Percentiles rank a stretch among this genome's conserved stretches.
These are phyloP conservation scores for Dendropsophus ebraccatus DNA, from an alignment of 2,113 vertebrate genomes.

Conservation along the genomic window DNA sequence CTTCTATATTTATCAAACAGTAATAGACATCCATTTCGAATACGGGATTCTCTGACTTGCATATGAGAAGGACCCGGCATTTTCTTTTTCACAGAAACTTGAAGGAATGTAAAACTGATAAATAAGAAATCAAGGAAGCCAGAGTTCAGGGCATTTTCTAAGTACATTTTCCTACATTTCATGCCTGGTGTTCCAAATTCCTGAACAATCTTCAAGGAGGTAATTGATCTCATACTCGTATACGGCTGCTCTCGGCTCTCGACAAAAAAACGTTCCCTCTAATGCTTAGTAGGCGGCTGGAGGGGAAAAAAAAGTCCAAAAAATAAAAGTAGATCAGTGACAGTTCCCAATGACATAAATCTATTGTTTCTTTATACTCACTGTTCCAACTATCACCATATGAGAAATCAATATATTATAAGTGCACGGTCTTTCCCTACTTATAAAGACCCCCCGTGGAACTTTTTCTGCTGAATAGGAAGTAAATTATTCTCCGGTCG, in stretches of 20 bases:
- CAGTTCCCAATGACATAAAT: neutral
- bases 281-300: neutral
- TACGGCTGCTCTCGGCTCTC: neutral
- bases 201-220: neutral
- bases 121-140: neutral
- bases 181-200: neutral
- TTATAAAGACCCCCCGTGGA: constrained; percentile 12
- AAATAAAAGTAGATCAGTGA: neutral
- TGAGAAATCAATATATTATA: constrained; percentile 29
- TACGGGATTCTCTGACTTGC: too few relatives aligned
- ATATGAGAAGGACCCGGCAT: neutral
- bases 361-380: constrained; percentile 17
- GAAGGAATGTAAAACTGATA: neutral
- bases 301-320: neutral
- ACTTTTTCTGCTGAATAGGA: constrained; percentile 13
- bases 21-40: too few relatives aligned
- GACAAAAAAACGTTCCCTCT: neutral
- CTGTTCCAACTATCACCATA: neutral
- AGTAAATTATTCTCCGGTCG: constrained; percentile 26
- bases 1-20: too few relatives aligned
- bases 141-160: neutral
- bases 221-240: neutral
- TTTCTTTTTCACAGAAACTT: neutral
- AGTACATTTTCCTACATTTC: neutral
- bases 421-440: neutral